phyloP scores from a whole-genome alignment of 2,113 vertebrate genomes.

The Caranx melampygus region DNA sequence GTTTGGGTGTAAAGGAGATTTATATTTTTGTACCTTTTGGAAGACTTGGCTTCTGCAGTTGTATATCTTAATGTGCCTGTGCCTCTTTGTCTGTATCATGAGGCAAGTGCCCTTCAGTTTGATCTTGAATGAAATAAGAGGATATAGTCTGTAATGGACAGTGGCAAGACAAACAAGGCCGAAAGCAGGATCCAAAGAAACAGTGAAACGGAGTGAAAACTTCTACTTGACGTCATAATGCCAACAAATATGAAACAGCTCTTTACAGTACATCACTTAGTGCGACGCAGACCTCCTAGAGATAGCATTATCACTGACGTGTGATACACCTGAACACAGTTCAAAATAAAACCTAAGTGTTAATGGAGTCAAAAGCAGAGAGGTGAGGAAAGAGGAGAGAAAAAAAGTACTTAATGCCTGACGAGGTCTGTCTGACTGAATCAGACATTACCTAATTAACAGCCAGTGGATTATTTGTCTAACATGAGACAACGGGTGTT shows the following conservation, averaged over 20 bases:
- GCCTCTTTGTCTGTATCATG: not conserved
- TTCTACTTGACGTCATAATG: not conserved
- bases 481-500: constrained; percentile 21
- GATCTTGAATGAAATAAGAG: not conserved
- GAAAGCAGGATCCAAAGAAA: not conserved
- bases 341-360: not conserved
- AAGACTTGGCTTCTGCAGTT: not conserved
- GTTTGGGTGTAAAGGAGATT: not conserved
- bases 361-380: not conserved
- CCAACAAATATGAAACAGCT: too few relatives aligned
- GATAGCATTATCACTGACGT: too few relatives aligned
- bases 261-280: not conserved
- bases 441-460: constrained; percentile 33
- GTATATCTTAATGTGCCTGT: not conserved
- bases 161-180: not conserved
- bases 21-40: constrained; percentile 2
- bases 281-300: too few relatives aligned
- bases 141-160: not conserved
- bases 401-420: not conserved
- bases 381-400: not conserved
- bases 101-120: not conserved
- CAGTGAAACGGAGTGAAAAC: not conserved
- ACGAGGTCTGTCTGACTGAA: not conserved
- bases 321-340: too few relatives aligned
- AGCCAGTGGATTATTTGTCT: constrained; percentile 25